Conservation (phyloP, 1,140 invertebrate genomes). For the Drosophila fuyamai region DNA sequence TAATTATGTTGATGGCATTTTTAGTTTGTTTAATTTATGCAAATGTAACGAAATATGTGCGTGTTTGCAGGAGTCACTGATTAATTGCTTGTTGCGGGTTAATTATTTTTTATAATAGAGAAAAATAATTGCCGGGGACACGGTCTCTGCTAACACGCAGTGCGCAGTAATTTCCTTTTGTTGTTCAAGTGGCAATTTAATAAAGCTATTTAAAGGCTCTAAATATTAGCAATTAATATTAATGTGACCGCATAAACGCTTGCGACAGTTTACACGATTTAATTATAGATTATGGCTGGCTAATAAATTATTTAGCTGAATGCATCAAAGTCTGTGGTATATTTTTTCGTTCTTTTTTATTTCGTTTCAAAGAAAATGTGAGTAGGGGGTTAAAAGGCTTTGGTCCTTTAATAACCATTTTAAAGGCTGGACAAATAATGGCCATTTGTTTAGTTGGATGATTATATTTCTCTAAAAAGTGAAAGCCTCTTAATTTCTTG, state of each 20-base stretch:
- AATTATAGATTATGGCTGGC: slow-evolving; percentile 71
- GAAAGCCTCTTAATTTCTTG: not conserved
- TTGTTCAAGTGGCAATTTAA: slow-evolving; percentile 74
- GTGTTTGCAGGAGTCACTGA: slow-evolving; percentile 42
- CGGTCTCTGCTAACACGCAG: slow-evolving; percentile 23
- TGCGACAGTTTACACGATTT: slow-evolving; percentile 66
- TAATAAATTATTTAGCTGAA: slow-evolving; percentile 42
- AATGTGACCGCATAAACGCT: slow-evolving; percentile 62
- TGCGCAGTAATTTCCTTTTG: slow-evolving; percentile 53
- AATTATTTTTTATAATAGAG: slow-evolving; percentile 42
- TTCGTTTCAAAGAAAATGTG: not conserved
- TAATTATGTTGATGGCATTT: slow-evolving; percentile 77
- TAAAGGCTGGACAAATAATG: not conserved
- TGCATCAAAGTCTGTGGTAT: not conserved
- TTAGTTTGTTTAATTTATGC: slow-evolving; percentile 76
- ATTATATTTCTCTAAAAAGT: not conserved
- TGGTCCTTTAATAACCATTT: not conserved
- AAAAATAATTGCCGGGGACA: slow-evolving; percentile 5
- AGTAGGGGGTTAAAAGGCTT: not conserved
- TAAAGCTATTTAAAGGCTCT: slow-evolving; percentile 65
- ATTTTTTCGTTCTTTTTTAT: not conserved
- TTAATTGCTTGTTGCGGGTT: slow-evolving; percentile 69
- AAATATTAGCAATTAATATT: slow-evolving; percentile 79
- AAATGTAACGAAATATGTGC: slow-evolving; percentile 50
- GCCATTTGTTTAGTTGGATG: not conserved